Evolutionary conservation across 1,140 invertebrate genomes (phyloP), one percentile per base, ranked within the genome.

Genomic region (Saccostrea cuccullata): DNA sequence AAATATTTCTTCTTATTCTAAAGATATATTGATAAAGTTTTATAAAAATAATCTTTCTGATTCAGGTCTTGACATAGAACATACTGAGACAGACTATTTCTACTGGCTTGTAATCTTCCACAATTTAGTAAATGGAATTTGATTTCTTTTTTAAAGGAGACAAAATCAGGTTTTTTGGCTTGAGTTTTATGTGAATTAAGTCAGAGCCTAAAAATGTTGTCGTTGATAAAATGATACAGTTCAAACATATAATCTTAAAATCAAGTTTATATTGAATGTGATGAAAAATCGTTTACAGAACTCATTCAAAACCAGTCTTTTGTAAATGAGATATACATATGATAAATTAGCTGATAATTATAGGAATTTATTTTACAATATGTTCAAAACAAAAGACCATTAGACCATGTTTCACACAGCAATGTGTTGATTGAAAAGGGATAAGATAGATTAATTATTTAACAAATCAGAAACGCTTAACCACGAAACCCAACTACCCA

Each of bases 391-490:
- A 77, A 30, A 77, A 77, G 70, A 36, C 26, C 70, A 17, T 8
- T 77, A 15, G 70, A 77, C 70, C 70, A 36, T 77, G 70, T 30
- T 26, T 77, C 26, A 77, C 70, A 77, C 70, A 77, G 23, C 26
- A 36, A 77, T 36, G 70, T 77, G 70, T 26, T 26, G 70, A 77
- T 77, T 77, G 70, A 77, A 77, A 77, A 77, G 70, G 23, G 70
- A 77, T 77, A 77, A 77, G 70, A 77, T 77, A 77, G 70, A 77
- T 77, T 77, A 77, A 77, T 77, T 77, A 77, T 77, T 77, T 36
- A 77, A 26, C 15, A 77, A 77, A 77, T 77, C 70, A 77, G 70
- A 77, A 77, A 77, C 70, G 15, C 70, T 77, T 77, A 77, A 77
- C 70, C 70, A 77, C 70, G 26, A 40, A 30, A 77, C 11, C 30